phyloP scores from a whole-genome alignment of 2,888 invertebrate genomes.

The Cephus nigrinus region DNA sequence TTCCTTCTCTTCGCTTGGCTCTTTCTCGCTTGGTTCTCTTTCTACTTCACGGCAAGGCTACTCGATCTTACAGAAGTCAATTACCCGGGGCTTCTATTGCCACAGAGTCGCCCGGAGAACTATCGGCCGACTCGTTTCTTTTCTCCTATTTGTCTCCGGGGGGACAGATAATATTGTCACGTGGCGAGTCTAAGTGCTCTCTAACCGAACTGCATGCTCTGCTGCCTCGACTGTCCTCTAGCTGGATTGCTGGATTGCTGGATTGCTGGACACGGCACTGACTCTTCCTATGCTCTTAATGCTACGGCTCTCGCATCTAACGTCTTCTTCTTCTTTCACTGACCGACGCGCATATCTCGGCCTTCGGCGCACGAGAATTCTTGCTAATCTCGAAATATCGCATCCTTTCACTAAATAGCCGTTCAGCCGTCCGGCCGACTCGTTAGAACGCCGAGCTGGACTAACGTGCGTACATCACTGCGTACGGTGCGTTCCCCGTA shows the following conservation, averaged over 20 bases:
- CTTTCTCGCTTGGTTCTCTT: not conserved
- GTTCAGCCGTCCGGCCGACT: not conserved
- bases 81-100: constrained; percentile 2
- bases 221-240: constrained; percentile 37
- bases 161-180: constrained; percentile 29
- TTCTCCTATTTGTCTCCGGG: constrained; percentile 6
- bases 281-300: not conserved
- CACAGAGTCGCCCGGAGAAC: constrained; percentile 1
- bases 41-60: not conserved
- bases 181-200: constrained; percentile 49
- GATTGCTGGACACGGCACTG: not conserved
- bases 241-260: not conserved
- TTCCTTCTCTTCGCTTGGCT: not conserved
- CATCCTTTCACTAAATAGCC: constrained; percentile 16
- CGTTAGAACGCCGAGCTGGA: constrained; percentile 9
- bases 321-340: not conserved
- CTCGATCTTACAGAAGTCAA: constrained; percentile 7
- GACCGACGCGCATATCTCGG: not conserved
- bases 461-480: not conserved
- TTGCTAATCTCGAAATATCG: constrained; percentile 18
- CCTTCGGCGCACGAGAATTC: not conserved
- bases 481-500: not conserved
- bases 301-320: not conserved
- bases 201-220: constrained; percentile 36
- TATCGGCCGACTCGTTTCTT: constrained; percentile 16